Base-by-base conservation (phyloP, 2,113 vertebrate genomes). In the Etheostoma cragini region DNA sequence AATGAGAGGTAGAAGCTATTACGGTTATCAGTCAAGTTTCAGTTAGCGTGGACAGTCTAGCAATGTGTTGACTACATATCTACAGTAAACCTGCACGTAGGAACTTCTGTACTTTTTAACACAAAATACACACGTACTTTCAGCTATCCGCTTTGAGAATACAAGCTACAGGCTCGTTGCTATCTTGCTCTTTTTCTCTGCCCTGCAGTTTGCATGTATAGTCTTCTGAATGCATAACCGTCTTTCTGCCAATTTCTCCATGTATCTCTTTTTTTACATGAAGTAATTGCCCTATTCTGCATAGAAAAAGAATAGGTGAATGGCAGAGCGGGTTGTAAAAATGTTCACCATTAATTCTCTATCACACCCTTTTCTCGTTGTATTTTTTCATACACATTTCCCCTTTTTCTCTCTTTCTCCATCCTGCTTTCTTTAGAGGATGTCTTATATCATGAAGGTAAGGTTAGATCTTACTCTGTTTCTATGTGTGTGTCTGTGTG, bases 371-470 rank as follows among this genome's bases (percentile, higher is more conserved):
- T 86, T 67, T 88, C 71, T 85, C 85, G 77, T 87, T 90, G 84
- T 45, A 91, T 94, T 94, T 65, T 96, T 97, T 97, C 95, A 98
- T 93, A 88, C 93, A 95, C 95, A 94, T 96, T 84, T 92, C 88
- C 95, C 95, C 95, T 94, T 85, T 94, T 95, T 97, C 94, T 96
- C 95, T 97, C 94, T 97, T 95, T 96, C 96, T 96, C 94, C 95
- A 95, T 96, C 95, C 96, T 96, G 94, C 94, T 95, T 91, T 93
- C 92, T 97, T 91, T 97, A 99, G 98, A 98, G 98, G 97, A 98
- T 99, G 96, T 99, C 98, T 98, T 99, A 98, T 99, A 98, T 99
- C 95, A 96, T 98, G 94, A 99, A 99, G 98, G 98, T 99, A 99
- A 99, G 98, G 95, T 94, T 97, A 96, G 96, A 95, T 72, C 79